phyloP scores from a whole-genome alignment of 1,140 invertebrate species.

The Tetramorium simillimum region DNA sequence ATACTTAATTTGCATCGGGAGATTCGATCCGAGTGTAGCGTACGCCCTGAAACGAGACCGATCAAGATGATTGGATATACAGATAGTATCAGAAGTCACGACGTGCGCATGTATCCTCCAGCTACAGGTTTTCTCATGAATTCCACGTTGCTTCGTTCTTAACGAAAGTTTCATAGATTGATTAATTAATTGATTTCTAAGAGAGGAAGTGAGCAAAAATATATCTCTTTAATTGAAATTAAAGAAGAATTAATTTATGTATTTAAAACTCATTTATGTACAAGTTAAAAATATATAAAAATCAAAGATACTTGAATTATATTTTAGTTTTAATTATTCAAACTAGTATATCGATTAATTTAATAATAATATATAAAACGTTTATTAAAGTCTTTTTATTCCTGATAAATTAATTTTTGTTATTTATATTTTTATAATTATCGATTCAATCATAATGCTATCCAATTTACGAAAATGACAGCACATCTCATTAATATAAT shows the following conservation, averaged over 20 bases:
- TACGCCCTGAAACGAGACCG: conserved; percentile 17
- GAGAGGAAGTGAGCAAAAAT: not conserved
- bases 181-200: not conserved
- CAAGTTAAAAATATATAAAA: not conserved
- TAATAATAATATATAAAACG: not conserved
- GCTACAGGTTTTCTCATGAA: not conserved
- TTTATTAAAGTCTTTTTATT: not conserved
- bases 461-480: not conserved
- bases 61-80: conserved; percentile 41
- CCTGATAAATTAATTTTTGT: not conserved
- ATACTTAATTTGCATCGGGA: conserved; percentile 61
- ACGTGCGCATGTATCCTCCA: not conserved
- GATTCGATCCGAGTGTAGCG: conserved; percentile 51
- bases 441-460: not conserved
- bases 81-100: conserved; percentile 13
- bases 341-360: not conserved
- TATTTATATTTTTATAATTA: not conserved
- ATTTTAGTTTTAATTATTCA: not conserved
- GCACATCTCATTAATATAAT: not conserved
- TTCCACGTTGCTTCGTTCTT: not conserved
- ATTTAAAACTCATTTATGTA: no score
- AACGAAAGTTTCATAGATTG: not conserved
- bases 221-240: not conserved
- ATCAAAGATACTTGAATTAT: not conserved
- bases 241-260: no score